Evolutionary conservation across 2,113 vertebrate genomes (phyloP).

Genomic region (Garra rufa): DNA sequence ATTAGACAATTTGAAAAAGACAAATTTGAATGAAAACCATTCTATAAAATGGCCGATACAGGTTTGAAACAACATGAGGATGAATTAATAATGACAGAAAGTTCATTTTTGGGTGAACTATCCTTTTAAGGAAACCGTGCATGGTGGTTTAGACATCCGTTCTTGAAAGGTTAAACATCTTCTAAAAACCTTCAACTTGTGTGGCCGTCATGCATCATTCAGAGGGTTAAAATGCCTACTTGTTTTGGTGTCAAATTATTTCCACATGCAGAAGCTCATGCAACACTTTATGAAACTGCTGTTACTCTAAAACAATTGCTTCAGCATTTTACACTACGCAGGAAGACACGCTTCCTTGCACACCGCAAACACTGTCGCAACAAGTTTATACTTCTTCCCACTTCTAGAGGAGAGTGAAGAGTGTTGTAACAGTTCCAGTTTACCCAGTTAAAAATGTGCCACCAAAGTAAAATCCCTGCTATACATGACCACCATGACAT

Average conservation of each 20-base stretch:
- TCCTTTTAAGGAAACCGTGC: neutral
- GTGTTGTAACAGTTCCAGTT: neutral
- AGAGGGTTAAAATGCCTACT: neutral
- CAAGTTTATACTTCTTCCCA: neutral
- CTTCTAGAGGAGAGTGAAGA: neutral
- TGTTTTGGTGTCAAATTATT: neutral
- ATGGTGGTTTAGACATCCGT: neutral
- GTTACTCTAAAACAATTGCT: neutral
- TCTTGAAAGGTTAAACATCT: neutral
- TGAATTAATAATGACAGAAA: neutral
- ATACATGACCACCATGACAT: neutral
- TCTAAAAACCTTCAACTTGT: neutral
- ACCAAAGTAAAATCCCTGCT: neutral
- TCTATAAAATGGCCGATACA: neutral
- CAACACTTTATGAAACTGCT: neutral
- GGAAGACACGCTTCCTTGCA: neutral
- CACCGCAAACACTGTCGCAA: neutral
- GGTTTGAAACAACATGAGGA: neutral
- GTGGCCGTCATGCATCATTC: neutral
- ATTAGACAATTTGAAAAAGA: too few species aligned
- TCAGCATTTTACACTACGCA: constrained; percentile 7
- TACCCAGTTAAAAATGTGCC: neutral
- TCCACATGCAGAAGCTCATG: neutral
- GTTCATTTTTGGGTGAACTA: neutral
- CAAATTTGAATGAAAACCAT: too few species aligned